These are phyloP conservation scores for Psittacula cyanocephala DNA, from an alignment of 2,113 vertebrate species.

Conservation along the genomic window DNA sequence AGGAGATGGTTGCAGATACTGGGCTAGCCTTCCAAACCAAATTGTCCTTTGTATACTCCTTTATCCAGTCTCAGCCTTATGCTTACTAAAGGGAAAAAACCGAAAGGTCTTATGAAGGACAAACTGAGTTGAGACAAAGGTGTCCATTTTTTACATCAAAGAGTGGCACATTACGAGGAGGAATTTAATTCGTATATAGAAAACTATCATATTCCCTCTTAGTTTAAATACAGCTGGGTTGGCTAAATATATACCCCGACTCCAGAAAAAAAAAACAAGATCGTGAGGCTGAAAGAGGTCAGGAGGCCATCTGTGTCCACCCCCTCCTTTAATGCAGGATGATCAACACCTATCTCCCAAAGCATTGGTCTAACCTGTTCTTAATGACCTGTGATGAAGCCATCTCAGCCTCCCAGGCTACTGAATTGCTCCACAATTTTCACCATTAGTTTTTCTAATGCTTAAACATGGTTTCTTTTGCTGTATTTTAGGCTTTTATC, in stretches of 20 bases:
- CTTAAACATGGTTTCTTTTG: not conserved
- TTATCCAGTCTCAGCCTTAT: not conserved
- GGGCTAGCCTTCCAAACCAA: not conserved
- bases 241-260: not conserved
- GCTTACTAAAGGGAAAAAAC: not conserved
- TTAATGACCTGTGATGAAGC: conserved; percentile 1
- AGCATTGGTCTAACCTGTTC: conserved; percentile 51
- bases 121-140: not conserved
- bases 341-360: conserved; percentile 12
- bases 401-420: not conserved
- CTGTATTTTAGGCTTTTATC: not conserved
- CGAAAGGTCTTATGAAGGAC: not conserved
- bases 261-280: not conserved
- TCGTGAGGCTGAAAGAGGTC: conserved; percentile 32
- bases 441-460: not conserved
- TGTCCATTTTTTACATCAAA: not conserved
- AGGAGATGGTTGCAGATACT: not conserved
- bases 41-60: not conserved
- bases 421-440: not conserved
- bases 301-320: conserved; percentile 11
- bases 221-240: not conserved
- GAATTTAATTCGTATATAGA: not conserved
- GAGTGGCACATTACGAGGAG: not conserved
- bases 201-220: not conserved
- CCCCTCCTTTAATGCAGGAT: conserved; percentile 13